Evolutionary conservation across 1,140 invertebrate species (phyloP).

Genomic region (Oncopodura yosiiana): DNA sequence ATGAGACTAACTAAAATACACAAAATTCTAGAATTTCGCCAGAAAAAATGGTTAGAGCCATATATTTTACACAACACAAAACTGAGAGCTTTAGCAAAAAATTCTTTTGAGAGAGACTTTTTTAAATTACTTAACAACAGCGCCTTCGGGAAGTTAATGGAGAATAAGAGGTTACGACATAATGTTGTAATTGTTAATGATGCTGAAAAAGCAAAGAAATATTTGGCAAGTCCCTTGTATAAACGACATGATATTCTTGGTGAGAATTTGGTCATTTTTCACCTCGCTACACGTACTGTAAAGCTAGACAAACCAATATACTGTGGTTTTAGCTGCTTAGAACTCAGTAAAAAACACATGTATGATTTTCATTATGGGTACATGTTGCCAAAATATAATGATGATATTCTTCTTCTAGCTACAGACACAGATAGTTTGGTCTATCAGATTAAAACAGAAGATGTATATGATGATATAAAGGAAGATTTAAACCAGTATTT

Average conservation of each 20-base stretch:
- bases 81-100: constrained; percentile 31
- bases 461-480: constrained; percentile 16
- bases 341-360: constrained; percentile 12
- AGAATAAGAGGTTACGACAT: constrained; percentile 35
- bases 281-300: not conserved
- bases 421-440: not conserved
- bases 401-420: not conserved
- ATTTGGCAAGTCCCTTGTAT: not conserved
- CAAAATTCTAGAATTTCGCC: constrained; percentile 43
- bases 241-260: constrained; percentile 1
- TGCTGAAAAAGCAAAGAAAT: not conserved
- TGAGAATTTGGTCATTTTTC: not conserved
- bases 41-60: constrained; percentile 43
- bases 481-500: not conserved
- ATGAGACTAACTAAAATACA: constrained; percentile 44
- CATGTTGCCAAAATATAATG: constrained; percentile 26
- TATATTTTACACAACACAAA: constrained; percentile 43
- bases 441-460: not conserved
- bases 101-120: constrained; percentile 35
- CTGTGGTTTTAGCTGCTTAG: constrained; percentile 3
- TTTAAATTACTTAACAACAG: constrained; percentile 37
- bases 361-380: constrained; percentile 6
- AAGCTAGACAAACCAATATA: constrained; percentile 12
- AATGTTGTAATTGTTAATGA: constrained; percentile 6
- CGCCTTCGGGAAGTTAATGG: constrained; percentile 35